phyloP scores from a whole-genome alignment of 2,113 vertebrate genomes.

The Dendropsophus ebraccatus region DNA sequence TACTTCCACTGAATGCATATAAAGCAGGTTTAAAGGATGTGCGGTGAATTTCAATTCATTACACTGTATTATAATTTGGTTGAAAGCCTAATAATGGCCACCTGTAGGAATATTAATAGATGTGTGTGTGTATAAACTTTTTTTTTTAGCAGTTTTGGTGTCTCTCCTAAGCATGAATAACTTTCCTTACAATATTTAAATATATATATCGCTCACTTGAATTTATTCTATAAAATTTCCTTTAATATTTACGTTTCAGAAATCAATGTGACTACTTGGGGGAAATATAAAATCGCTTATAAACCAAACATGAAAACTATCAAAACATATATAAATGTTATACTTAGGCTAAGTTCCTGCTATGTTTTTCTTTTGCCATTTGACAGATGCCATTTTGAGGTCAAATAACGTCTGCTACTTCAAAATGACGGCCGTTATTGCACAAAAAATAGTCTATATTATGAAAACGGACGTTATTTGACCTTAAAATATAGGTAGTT shows the following conservation, averaged over 20 bases:
- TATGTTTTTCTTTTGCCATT: too few species aligned
- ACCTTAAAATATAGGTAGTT: too few species aligned
- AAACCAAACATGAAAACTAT: background rate
- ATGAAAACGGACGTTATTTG: too few species aligned
- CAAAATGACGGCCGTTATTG: too few species aligned
- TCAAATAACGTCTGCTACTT: too few species aligned
- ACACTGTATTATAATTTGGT: constrained; percentile 21
- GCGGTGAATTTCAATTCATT: constrained; percentile 27
- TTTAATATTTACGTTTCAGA: background rate
- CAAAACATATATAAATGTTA: background rate
- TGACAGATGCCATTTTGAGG: too few species aligned
- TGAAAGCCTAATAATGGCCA: constrained; percentile 26
- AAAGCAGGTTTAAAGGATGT: constrained; percentile 38
- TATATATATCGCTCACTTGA: background rate
- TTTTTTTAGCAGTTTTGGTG: constrained; percentile 5
- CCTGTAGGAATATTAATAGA: constrained; percentile 45
- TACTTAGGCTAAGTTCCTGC: background rate
- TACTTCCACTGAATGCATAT: constrained; percentile 55
- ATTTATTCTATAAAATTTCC: background rate
- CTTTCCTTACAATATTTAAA: background rate
- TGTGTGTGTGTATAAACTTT: constrained; percentile 38
- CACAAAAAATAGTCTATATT: too few species aligned
- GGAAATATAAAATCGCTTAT: background rate
- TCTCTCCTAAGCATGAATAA: constrained; percentile 19
- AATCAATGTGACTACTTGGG: background rate